Base-by-base conservation (phyloP, 1,140 invertebrate genomes). In the Druon quercuslanigerum region DNA sequence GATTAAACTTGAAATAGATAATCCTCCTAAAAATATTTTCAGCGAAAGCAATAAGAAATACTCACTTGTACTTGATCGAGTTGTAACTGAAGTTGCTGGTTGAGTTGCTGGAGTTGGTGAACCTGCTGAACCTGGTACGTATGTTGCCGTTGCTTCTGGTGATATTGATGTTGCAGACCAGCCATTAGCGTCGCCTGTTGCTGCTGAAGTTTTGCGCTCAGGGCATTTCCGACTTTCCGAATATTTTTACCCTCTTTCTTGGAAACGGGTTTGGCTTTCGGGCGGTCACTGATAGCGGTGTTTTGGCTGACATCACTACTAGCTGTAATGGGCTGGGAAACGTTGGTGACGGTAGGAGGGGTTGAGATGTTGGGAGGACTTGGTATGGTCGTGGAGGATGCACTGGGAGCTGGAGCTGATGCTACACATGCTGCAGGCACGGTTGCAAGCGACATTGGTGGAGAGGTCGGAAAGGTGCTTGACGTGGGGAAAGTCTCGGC, bases 241-340 rank as follows among this genome's bases (percentile, higher is more conserved):
- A 89, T 85, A 84, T 92, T 94, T 88, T 94, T 95, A 17, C 94
- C 93, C 84, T 95, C 95, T 86, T 95, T 96, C 87, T 96, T 96
- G 50, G 95, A 95, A 51, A 94, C 94, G 11, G 95, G 94, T 88
- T 96, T 96, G 0, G 94, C 95, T 92, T 96, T 96, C 50, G 95
- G 95, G 81, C 95, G 92, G 92, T 96, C 95, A 88, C 94, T 95
- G 54, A 96, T 95, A 74, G 95, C 95, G 70, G 95, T 96, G 86
- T 93, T 94, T 90, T 95, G 92, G 50, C 92, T 90, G 71, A 90
- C 90, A 66, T 92, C 90, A 46, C 88, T 90, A 73, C 89, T 92
- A 2, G 89, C 84, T 9, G 88, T 91, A 57, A 91, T 89, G 19
- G 90, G 88, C 77, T 92, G 91, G 7, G 91, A 85, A 70, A 85